Conservation (phyloP, 1,140 invertebrate genomes). For the Psix sp. region DNA sequence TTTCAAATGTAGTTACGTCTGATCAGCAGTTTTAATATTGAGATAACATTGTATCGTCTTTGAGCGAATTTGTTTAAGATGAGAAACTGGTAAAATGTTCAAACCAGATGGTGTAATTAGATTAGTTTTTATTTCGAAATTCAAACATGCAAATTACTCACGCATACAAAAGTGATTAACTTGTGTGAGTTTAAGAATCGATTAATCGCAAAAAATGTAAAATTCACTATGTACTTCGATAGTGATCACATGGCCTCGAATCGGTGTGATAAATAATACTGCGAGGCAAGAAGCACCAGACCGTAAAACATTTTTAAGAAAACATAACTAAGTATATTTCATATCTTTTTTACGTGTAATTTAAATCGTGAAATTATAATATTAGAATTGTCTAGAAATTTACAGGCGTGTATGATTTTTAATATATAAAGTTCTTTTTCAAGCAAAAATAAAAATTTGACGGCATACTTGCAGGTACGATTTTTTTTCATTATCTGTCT, state of each 20-base stretch:
- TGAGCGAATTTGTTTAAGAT: too few relatives aligned
- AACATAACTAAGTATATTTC: conserved; percentile 40
- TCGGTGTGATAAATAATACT: conserved; percentile 41
- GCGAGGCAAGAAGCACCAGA: conserved; percentile 38
- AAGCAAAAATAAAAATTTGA: too few relatives aligned
- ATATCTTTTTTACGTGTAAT: conserved; percentile 13
- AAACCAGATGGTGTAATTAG: too few relatives aligned
- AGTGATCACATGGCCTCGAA: conserved; percentile 32
- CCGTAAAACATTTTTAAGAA: conserved; percentile 52
- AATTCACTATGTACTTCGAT: conserved; percentile 19
- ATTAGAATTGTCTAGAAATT: too few relatives aligned
- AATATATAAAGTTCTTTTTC: too few relatives aligned
- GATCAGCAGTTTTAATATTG: conserved; percentile 5
- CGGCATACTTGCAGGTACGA: too few relatives aligned
- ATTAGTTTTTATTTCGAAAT: too few relatives aligned
- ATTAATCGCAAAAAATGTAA: conserved; percentile 7
- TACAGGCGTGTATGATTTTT: too few relatives aligned
- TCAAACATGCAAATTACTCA: too few relatives aligned
- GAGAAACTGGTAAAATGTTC: too few relatives aligned
- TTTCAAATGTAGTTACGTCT: background rate
- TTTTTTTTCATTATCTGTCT: too few relatives aligned
- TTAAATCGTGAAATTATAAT: too few relatives aligned
- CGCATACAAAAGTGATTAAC: background rate
- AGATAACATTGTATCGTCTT: background rate
- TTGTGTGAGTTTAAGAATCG: conserved; percentile 1